Evolutionary conservation across 2,113 vertebrate species (phyloP).

Genomic region (Equus quagga): DNA sequence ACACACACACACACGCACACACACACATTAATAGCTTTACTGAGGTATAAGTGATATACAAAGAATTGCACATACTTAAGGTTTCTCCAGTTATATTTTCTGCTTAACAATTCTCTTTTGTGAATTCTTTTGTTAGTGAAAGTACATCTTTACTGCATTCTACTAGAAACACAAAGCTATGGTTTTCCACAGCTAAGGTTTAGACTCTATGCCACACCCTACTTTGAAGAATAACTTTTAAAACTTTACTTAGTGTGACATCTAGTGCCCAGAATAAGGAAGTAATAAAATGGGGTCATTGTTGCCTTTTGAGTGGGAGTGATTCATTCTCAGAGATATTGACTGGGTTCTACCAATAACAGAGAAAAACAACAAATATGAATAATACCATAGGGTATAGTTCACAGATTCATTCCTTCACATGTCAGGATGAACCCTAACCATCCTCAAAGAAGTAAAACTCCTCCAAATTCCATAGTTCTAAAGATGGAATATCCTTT

Average conservation of each 20-base stretch:
- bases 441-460: not conserved
- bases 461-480: not conserved
- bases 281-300: not conserved
- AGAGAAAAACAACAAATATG: not conserved
- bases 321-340: not conserved
- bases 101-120: not conserved
- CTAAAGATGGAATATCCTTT: not conserved
- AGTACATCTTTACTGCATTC: not conserved
- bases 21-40: not conserved
- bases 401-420: not conserved
- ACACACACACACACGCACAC: not conserved
- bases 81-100: not conserved
- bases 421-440: not conserved
- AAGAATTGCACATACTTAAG: not conserved
- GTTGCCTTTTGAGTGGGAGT: not conserved
- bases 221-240: conserved; percentile 46
- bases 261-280: conserved; percentile 84
- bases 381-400: not conserved
- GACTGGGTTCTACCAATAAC: not conserved
- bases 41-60: not conserved
- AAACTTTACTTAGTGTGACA: conserved; percentile 85
- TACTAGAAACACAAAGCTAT: conserved; percentile 24
- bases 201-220: conserved; percentile 42
- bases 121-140: conserved; percentile 26
- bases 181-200: conserved; percentile 20